These are phyloP conservation scores for Calcarius lapponicus DNA, from an alignment of 2,797 vertebrate genomes.

Conservation along the genomic window DNA sequence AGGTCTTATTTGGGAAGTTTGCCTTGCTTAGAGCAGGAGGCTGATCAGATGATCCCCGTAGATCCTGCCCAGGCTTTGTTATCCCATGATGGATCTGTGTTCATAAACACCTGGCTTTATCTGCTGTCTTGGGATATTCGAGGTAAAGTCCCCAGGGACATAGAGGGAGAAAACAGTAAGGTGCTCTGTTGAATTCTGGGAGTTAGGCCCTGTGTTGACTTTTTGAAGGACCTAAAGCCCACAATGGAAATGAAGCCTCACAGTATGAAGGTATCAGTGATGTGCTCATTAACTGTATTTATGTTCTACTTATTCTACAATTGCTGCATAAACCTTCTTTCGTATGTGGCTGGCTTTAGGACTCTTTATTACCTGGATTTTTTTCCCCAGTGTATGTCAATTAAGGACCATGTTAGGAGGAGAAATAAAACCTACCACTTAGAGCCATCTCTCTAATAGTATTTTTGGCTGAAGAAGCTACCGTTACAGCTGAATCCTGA, in stretches of 20 bases:
- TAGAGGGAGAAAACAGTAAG: accelerated
- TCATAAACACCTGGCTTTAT: background rate
- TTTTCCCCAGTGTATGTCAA: background rate
- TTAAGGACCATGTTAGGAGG: background rate
- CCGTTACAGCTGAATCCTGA: background rate
- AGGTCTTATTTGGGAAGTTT: background rate
- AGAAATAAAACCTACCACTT: background rate
- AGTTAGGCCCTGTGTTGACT: background rate
- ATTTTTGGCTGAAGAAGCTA: background rate
- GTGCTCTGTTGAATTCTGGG: background rate
- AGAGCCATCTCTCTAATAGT: background rate
- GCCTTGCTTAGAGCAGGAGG: background rate
- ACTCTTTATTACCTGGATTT: background rate
- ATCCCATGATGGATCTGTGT: accelerated
- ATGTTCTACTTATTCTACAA: background rate
- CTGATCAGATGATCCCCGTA: background rate
- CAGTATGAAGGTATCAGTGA: background rate
- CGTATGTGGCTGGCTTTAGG: background rate
- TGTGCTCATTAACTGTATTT: background rate
- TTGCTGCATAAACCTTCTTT: background rate
- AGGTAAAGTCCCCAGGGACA: background rate
- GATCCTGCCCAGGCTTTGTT: background rate
- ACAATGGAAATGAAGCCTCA: background rate
- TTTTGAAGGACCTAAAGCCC: background rate
- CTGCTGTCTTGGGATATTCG: accelerated